Evolutionary conservation across 2,888 invertebrate genomes (phyloP), one percentile per base, ranked within the genome.

Genomic region (Abrostola triplasia): DNA sequence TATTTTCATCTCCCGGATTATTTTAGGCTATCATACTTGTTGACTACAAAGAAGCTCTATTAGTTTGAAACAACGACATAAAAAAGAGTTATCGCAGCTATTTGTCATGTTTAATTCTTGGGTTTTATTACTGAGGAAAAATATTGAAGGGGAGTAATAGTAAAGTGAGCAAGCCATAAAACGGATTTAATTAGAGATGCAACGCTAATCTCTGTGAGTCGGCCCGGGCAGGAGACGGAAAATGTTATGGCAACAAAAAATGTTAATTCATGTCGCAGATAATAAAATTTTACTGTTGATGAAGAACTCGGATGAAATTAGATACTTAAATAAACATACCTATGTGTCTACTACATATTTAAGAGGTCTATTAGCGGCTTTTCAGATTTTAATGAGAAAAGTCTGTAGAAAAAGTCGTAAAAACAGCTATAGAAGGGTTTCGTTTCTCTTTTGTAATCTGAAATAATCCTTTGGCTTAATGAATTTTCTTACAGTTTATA

Each of bases 161-260:
- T 77, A 69, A 77, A 79, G 64, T 67, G 69, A 77, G 67, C 60
- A 59, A 73, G 55, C 66, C 69, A 71, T 79, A 77, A 78, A 78
- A 71, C 81, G 78, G 80, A 80, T 86, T 87, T 87, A 88, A 88
- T 88, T 88, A 87, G 85, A 88, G 84, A 88, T 87, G 86, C 85
- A 86, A 80, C 76, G 82, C 79, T 84, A 85, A 86, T 88, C 87
- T 86, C 76, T 71, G 79, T 79, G 68, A 79, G 82, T 78, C 80
- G 73, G 74, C 81, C 70, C 69, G 69, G 62, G 64, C 52, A 65
- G 63, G 75, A 78, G 73, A 77, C 68, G 76, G 80, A 81, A 74
- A 80, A 74, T 81, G 76, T 79, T 78, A 80, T 80, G 65, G 76
- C 79, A 71, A 72, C 70, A 77, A 78, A 83, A 79, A 82, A 80